Conservation (phyloP, 2,113 vertebrate species). For the Prochilodus magdalenae region DNA sequence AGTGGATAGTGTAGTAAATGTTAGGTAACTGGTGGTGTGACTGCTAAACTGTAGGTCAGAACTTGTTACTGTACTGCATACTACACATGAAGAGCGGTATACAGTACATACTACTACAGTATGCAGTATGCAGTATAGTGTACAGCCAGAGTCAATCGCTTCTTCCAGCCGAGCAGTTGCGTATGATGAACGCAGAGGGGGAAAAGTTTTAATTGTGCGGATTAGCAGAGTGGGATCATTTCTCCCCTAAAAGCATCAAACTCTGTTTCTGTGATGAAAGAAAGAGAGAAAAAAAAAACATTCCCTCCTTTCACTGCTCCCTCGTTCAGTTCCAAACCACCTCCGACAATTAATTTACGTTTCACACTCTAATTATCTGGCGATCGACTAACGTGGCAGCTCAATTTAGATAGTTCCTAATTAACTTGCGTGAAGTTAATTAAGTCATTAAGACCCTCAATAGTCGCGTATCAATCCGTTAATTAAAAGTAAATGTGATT, state of each 20-base stretch:
- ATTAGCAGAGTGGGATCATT: constrained; percentile 95
- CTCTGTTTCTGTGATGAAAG: constrained; percentile 87
- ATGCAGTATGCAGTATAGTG: too few relatives aligned
- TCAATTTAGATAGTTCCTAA: constrained; percentile 99
- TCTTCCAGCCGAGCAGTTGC: constrained; percentile 97
- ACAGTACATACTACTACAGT: too few relatives aligned
- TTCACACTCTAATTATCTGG: constrained; percentile 99
- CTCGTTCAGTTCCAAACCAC: constrained; percentile 96
- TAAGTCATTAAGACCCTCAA: constrained; percentile 99
- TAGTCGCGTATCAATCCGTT: constrained; percentile 98
- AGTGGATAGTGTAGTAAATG: too few relatives aligned
- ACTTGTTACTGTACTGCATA: too few relatives aligned
- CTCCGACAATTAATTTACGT: constrained; percentile 99
- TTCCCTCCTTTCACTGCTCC: constrained; percentile 92
- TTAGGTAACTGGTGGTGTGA: too few relatives aligned
- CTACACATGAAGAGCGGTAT: too few relatives aligned
- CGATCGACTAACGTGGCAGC: constrained; percentile 99
- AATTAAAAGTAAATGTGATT: constrained; percentile 87
- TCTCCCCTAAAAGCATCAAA: constrained; percentile 90
- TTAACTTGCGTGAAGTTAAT: constrained; percentile 99
- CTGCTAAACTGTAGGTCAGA: too few relatives aligned
- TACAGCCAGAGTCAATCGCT: too few relatives aligned
- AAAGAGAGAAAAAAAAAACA: constrained; percentile 80
- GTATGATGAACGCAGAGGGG: constrained; percentile 97
- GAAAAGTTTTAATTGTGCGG: constrained; percentile 98